Evolutionary conservation across 1,140 invertebrate genomes (phyloP).

Genomic region (Caenorhabditis elegans): DNA sequence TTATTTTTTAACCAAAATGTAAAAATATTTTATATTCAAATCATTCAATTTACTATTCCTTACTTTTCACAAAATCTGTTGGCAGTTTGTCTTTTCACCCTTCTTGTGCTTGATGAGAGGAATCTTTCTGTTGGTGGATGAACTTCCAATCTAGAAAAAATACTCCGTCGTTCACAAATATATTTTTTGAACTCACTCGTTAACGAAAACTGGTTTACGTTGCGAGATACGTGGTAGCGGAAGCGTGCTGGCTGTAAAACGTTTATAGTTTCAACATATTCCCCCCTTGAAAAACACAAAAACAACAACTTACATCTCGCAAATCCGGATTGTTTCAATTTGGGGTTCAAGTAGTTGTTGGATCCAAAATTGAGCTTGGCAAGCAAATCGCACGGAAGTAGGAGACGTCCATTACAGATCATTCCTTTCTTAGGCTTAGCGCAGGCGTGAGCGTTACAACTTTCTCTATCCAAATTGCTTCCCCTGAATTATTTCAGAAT

Average conservation of each 20-base stretch:
- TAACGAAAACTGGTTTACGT: not conserved
- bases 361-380: conserved; percentile 58
- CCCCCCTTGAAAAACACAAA: too few relatives aligned
- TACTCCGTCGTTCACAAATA: too few relatives aligned
- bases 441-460: conserved; percentile 23
- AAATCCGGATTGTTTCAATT: conserved; percentile 32
- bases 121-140: conserved; percentile 52
- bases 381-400: conserved; percentile 60
- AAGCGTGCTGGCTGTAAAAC: conserved; percentile 25
- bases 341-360: conserved; percentile 35
- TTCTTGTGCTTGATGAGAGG: not conserved
- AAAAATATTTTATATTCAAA: too few relatives aligned
- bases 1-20: too few relatives aligned
- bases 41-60: too few relatives aligned
- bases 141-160: conserved; percentile 54
- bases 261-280: not conserved
- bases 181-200: conserved; percentile 18
- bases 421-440: conserved; percentile 33
- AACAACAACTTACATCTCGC: not conserved
- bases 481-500: conserved; percentile 33
- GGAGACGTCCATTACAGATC: conserved; percentile 54
- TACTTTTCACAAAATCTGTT: conserved; percentile 13
- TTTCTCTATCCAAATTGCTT: conserved; percentile 38
- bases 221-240: conserved; percentile 10
- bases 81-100: not conserved